Evolutionary conservation across 2,888 invertebrate genomes (phyloP).

Genomic region (Acronicta aceris): DNA sequence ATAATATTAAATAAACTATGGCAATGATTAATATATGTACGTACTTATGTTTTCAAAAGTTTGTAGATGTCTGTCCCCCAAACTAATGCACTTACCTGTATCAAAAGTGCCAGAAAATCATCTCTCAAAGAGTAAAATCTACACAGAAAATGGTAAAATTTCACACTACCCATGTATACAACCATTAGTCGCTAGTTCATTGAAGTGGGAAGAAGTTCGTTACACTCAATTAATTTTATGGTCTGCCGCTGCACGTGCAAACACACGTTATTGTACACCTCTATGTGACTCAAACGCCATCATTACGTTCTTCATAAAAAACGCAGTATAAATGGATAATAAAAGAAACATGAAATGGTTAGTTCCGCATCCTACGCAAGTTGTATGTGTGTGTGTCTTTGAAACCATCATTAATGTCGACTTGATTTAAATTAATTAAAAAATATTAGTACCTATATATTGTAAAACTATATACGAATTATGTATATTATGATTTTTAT

Average conservation of each 20-base stretch:
- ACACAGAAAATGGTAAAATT: slow-evolving; percentile 2
- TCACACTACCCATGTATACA: slow-evolving; percentile 4
- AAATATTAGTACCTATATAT: background rate
- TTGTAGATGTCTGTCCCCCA: no score
- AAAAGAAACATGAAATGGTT: slow-evolving; percentile 5
- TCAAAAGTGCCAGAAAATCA: no score
- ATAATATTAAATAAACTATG: no score
- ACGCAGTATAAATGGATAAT: slow-evolving; percentile 7
- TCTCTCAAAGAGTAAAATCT: background rate
- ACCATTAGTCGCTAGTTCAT: slow-evolving; percentile 24
- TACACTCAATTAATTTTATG: slow-evolving; percentile 68
- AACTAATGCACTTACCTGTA: no score
- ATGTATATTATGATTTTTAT: background rate
- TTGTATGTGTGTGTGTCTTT: background rate
- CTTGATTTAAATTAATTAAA: background rate
- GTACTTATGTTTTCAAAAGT: no score
- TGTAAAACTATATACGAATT: background rate
- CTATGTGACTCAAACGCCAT: slow-evolving; percentile 26
- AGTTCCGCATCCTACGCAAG: background rate
- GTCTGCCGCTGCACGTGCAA: slow-evolving; percentile 47
- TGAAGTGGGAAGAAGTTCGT: slow-evolving; percentile 66
- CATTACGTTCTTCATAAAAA: slow-evolving; percentile 30
- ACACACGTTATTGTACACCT: slow-evolving; percentile 32
- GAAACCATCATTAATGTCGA: background rate
- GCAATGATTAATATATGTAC: no score